Percentiles rank a stretch among this genome's conserved stretches.
Evolutionary conservation across 1,140 invertebrate species (phyloP).

Genomic region (Eufriesea mexicana): DNA sequence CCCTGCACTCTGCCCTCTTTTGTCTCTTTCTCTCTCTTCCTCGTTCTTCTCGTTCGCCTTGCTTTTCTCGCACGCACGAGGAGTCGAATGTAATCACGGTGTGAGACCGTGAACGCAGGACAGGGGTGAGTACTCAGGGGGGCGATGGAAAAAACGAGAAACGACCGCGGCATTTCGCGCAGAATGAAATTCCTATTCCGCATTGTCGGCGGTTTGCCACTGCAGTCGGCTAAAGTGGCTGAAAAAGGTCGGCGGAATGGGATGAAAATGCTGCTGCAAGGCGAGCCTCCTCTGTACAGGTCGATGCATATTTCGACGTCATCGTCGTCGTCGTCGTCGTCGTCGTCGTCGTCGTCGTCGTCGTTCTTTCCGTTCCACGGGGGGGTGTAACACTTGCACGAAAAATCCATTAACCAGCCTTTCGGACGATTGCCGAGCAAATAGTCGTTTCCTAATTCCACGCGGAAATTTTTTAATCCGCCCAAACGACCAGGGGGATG

Average conservation of each 20-base stretch:
- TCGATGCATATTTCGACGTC: slow-evolving; percentile 14
- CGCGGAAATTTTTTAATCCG: slow-evolving; percentile 9
- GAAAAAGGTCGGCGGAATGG: slow-evolving; percentile 27
- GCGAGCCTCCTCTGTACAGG: background rate
- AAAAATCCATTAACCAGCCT: slow-evolving; percentile 25
- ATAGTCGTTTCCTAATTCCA: slow-evolving; percentile 23
- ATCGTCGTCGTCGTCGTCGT: slow-evolving; percentile 1
- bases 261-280: slow-evolving; percentile 35
- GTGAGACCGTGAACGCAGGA: slow-evolving; percentile 24
- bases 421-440: slow-evolving; percentile 10
- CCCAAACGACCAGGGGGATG: background rate
- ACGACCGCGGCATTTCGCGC: slow-evolving; percentile 18
- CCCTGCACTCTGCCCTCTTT: background rate
- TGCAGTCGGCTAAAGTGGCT: slow-evolving; percentile 52
- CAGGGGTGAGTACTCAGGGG: background rate
- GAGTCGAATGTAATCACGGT: slow-evolving; percentile 43
- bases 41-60: background rate
- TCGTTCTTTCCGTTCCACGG: background rate
- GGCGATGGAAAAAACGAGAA: slow-evolving; percentile 12
- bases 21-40: background rate
- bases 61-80: background rate
- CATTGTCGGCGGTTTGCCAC: slow-evolving; percentile 49
- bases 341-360: slow-evolving; percentile 5
- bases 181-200: slow-evolving; percentile 55
- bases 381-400: slow-evolving; percentile 9